phyloP scores from a whole-genome alignment of 1,140 invertebrate species.

The Paramacrobiotus metropolitanus region DNA sequence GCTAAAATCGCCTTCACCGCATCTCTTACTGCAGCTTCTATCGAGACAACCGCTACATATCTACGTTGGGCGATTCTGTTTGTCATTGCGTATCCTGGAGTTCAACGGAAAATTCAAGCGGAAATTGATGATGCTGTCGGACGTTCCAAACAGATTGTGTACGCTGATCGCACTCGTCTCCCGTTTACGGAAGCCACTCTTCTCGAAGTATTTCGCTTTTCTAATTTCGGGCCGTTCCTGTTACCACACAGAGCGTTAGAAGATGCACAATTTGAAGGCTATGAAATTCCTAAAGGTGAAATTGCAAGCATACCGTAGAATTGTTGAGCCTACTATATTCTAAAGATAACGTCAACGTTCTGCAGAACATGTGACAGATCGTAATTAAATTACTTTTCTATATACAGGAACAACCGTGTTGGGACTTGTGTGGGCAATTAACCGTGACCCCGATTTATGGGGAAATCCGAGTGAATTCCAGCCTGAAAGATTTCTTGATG shows the following conservation, averaged over 20 bases:
- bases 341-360: too few relatives aligned
- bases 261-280: constrained; percentile 17
- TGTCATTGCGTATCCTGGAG: constrained; percentile 19
- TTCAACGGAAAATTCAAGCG: constrained; percentile 16
- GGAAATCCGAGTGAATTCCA: constrained; percentile 43
- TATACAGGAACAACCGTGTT: constrained; percentile 50
- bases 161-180: constrained; percentile 9
- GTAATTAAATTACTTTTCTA: too few relatives aligned
- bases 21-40: constrained; percentile 10
- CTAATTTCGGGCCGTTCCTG: constrained; percentile 19
- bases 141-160: constrained; percentile 12
- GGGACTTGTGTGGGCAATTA: constrained; percentile 47
- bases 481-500: constrained; percentile 47
- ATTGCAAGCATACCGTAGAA: too few relatives aligned
- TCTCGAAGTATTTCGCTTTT: constrained; percentile 4
- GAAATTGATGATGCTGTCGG: constrained; percentile 20
- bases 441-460: constrained; percentile 43
- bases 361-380: too few relatives aligned
- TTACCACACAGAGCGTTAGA: constrained; percentile 21
- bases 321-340: too few relatives aligned
- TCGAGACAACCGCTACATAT: constrained; percentile 19
- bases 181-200: not conserved
- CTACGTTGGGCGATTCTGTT: constrained; percentile 19
- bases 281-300: constrained; percentile 16
- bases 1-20: not conserved